Evolutionary conservation across 2,797 vertebrate species (phyloP).

Genomic region (Lutra lutra): DNA sequence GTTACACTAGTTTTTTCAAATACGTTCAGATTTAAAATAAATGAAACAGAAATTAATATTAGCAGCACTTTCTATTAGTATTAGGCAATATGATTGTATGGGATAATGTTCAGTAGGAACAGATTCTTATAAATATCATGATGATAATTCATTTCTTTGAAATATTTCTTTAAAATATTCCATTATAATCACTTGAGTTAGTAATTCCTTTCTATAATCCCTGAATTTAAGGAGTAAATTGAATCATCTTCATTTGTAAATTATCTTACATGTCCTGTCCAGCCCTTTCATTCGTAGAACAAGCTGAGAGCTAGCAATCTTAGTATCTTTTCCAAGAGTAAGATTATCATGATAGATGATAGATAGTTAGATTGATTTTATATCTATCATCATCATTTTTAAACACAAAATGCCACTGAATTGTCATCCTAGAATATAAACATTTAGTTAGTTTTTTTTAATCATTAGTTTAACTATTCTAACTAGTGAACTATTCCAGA

Average conservation of each 20-base stretch:
- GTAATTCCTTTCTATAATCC: not conserved
- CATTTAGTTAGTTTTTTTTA: not conserved
- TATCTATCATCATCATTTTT: too few species aligned
- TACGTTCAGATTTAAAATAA: not conserved
- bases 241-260: not conserved
- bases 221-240: not conserved
- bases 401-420: not conserved
- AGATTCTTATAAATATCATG: not conserved
- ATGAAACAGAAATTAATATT: not conserved
- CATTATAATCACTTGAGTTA: not conserved
- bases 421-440: not conserved
- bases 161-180: constrained; percentile 1
- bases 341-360: not conserved
- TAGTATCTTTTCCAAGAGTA: not conserved
- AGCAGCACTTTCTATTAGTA: not conserved
- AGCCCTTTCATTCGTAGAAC: not conserved
- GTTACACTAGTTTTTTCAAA: not conserved
- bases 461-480: not conserved
- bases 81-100: not conserved
- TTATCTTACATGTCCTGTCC: not conserved
- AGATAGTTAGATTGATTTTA: not conserved
- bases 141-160: not conserved
- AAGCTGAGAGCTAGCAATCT: not conserved
- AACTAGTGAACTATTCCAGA: not conserved
- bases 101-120: not conserved